Base-by-base conservation (phyloP, 2,888 invertebrate species). In the Aquatica leii region DNA sequence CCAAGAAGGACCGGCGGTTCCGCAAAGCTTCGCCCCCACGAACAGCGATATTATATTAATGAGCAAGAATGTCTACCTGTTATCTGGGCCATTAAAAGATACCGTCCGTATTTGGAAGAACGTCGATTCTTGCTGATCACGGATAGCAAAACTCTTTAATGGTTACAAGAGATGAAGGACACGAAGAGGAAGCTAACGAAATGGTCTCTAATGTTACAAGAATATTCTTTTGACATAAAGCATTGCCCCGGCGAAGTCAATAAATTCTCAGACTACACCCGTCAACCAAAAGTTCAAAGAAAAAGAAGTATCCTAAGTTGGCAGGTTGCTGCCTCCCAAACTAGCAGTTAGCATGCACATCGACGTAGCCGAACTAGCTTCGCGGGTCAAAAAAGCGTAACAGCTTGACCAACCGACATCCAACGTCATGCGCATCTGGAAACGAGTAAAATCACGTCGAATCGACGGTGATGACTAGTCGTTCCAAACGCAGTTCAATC, bases 41-140 rank as follows among this genome's bases (percentile, higher is more conserved):
- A 0, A 66, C 73, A 34, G n/a, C 37, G 17, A 37, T 74, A 71
- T 46, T 73, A 75, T 53, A 54, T 65, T 1, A 75, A 73, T 49
- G 73, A 74, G 35, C 71, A 69, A 43, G 73, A 75, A 54, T 70
- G 69, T 20, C 51, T 71, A 0, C 70, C 74, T 0, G 64, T 71
- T 0, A 56, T 74, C 2, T 75, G 71, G 73, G 73, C 69, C 2
- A 49, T 70, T 5, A 67, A 69, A 18, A 59, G 64, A 1, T 74
- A 70, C 41, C 59, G 72, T 0, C 70, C 67, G 0, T 71, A 68
- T 35, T 57, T 74, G 71, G n/a, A n/a, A n/a, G n/a, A n/a, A n/a
- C n/a, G n/a, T n/a, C n/a, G n/a, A n/a, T n/a, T n/a, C n/a, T 58
- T n/a, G n/a, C n/a, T n/a, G n/a, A n/a, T n/a, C n/a, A n/a, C n/a